Conservation (phyloP, 2,888 invertebrate species). For the Oscheius sp. region DNA sequence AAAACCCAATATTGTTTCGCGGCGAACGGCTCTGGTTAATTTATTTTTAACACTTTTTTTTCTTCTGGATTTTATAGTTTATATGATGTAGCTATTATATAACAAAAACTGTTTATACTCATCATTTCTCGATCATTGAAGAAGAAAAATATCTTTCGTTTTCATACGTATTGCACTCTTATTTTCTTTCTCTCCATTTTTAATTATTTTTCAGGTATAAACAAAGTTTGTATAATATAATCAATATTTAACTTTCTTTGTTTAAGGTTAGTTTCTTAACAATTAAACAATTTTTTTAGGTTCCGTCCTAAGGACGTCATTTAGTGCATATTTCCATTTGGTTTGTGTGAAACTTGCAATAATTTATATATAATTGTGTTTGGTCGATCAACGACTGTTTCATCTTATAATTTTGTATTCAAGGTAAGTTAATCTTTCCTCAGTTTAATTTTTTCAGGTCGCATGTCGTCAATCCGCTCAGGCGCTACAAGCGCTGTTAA, state of each 20-base stretch:
- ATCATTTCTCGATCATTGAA: too few species aligned
- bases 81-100: too few species aligned
- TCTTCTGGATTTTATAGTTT: too few species aligned
- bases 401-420: neutral
- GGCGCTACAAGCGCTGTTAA: conserved; percentile 67
- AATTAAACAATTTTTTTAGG: neutral
- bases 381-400: neutral
- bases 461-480: conserved; percentile 55
- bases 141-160: too few species aligned
- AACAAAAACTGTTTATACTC: too few species aligned
- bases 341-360: conserved; percentile 4
- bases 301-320: conserved; percentile 23
- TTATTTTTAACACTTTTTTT: neutral
- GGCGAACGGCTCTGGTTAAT: conserved; percentile 4
- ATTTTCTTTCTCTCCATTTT: too few species aligned
- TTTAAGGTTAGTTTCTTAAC: neutral
- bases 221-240: neutral
- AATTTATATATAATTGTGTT: conserved; percentile 11
- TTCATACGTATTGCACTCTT: too few species aligned
- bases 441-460: conserved; percentile 33
- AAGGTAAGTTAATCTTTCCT: neutral
- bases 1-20: conserved; percentile 5
- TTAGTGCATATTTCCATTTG: conserved; percentile 11
- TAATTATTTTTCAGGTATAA: conserved; percentile 15
- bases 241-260: conserved; percentile 3